Base-by-base conservation (phyloP, 2,888 invertebrate genomes). In the Tetropium fuscum region DNA sequence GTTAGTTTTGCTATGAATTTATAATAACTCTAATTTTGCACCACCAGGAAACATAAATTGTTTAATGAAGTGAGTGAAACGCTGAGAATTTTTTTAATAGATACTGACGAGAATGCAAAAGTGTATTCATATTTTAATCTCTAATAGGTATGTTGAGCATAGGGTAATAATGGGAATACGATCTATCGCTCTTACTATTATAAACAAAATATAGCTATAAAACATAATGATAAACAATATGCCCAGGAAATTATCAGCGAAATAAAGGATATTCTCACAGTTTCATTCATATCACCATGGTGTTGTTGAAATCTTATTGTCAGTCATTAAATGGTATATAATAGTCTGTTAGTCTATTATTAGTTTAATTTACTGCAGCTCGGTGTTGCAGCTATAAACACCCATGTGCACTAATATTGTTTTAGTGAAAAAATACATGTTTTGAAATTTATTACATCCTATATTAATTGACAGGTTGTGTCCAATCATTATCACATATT, bases 231-330 rank as follows among this genome's bases (percentile, higher is more conserved):
- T 25, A 18, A 10, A n/a, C 27, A 10, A n/a, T 49, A 36, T 27
- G 16, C 22, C n/a, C 10, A 27, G 5, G 8, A 11, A 25, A n/a
- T 16, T 36, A 2, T n/a, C 18, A 19, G 10, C 6, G 34, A 27
- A 38, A 48, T 20, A 48, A n/a, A 15, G 18, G 11, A 51, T 10
- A 40, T 51, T 51, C 40, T 16, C 51, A 51, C 19, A 40, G 20
- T 51, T 20, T 40, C n/a, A 10, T 40, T 49, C 11, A 22, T 38
- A n/a, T 48, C 36, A n/a, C n/a, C n/a, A n/a, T 19, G 48, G 20
- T 36, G 22, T 18, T 11, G 30, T 30, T 16, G 15, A 19, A 10
- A 19, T 19, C 6, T 10, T 41, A 38, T 38, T n/a, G n/a, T n/a
- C n/a, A n/a, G n/a, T 18, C 38, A 38, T 38, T 38, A 38, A 38